These are phyloP conservation scores for Clytia hemisphaerica DNA, from an alignment of 30 jellyfish, hydroid and myxozoan species.

Conservation along the genomic window DNA sequence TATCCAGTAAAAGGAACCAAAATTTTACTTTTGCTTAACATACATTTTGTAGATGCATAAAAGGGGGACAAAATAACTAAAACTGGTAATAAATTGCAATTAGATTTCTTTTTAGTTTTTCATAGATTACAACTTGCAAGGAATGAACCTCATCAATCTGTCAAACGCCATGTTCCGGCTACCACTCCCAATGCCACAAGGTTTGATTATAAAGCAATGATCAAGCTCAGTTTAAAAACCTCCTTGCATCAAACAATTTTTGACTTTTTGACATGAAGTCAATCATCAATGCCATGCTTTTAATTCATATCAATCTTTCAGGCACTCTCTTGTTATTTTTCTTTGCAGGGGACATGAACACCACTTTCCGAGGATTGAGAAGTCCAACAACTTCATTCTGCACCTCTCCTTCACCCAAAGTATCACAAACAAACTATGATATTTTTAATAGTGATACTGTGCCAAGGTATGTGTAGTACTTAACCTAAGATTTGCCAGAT, in stretches of 20 bases:
- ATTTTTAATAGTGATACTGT: constrained; percentile 44
- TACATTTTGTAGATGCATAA: too few species aligned
- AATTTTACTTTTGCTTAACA: too few species aligned
- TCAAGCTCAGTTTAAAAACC: background rate
- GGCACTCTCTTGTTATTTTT: background rate
- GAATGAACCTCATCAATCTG: constrained; percentile 74
- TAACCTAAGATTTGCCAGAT: too few species aligned
- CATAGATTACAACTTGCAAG: constrained; percentile 82
- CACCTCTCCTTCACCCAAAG: constrained; percentile 49
- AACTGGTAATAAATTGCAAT: too few species aligned
- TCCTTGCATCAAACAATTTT: background rate
- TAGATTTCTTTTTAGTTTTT: constrained; percentile 59
- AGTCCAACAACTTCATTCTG: too few species aligned
- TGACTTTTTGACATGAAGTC: background rate
- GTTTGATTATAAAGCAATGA: constrained; percentile 11
- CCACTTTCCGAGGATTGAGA: background rate
- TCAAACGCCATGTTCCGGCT: constrained; percentile 51
- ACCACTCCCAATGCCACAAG: constrained; percentile 43
- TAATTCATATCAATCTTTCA: too few species aligned
- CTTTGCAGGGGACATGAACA: background rate
- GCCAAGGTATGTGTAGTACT: constrained; percentile 27
- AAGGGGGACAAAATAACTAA: too few species aligned
- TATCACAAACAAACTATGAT: constrained; percentile 56
- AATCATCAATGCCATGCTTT: background rate
- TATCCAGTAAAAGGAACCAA: too few species aligned